These are phyloP conservation scores for cattle (Bos taurus) DNA, from an alignment of 2,113 vertebrate species.

Conservation along the genomic window DNA sequence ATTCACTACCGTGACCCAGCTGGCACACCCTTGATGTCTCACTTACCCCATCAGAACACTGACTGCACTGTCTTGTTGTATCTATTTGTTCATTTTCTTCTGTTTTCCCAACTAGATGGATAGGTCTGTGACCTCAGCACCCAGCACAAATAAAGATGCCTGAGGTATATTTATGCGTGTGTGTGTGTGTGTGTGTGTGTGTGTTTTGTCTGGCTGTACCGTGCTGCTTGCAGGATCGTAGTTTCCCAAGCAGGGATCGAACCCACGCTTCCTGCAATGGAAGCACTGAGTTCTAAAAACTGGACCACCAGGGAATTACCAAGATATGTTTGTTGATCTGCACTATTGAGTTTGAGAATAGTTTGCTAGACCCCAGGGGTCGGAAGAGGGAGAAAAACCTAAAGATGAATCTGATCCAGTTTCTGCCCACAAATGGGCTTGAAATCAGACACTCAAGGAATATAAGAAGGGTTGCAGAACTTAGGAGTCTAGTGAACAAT, in stretches of 20 bases:
- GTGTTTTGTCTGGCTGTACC: neutral
- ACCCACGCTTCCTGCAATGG: neutral
- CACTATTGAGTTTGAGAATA: neutral
- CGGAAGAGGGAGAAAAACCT: neutral
- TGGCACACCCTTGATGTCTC: neutral
- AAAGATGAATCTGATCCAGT: neutral
- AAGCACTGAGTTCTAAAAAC: neutral
- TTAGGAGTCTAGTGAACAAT: neutral
- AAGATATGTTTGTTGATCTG: neutral
- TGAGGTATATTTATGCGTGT: neutral
- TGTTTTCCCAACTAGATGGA: neutral
- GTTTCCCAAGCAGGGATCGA: neutral
- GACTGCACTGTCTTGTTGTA: too few relatives aligned
- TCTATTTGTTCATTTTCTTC: neutral
- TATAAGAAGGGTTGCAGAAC: neutral
- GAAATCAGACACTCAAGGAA: constrained; percentile 17
- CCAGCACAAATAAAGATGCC: neutral
- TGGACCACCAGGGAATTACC: neutral
- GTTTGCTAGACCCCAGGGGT: neutral
- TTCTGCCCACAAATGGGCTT: neutral
- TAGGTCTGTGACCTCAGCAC: neutral
- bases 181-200: neutral
- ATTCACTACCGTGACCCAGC: accelerated
- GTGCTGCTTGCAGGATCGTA: neutral
- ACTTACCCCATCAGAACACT: neutral